Evolutionary conservation across 2,888 invertebrate species (phyloP).

Genomic region (Augochlorella aurata): DNA sequence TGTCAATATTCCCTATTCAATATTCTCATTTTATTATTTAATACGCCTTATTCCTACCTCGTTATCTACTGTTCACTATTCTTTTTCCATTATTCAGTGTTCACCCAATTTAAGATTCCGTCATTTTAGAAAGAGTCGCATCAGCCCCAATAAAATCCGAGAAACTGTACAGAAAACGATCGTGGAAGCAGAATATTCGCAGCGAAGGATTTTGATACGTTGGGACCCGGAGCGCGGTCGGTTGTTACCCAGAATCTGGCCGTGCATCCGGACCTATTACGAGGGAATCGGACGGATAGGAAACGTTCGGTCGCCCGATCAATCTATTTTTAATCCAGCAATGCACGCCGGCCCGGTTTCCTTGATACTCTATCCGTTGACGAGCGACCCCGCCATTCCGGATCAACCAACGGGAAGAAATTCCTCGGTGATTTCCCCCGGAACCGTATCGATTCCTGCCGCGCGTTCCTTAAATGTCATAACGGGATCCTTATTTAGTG

Average conservation of each 20-base stretch:
- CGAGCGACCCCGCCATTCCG: background rate
- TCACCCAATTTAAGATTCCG: too few relatives aligned
- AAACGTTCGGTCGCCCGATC: conserved; percentile 29
- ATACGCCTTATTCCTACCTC: too few relatives aligned
- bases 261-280: background rate
- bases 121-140: too few relatives aligned
- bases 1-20: too few relatives aligned
- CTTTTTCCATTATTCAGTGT: too few relatives aligned
- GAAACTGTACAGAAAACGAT: too few relatives aligned
- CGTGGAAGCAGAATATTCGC: background rate
- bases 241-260: background rate
- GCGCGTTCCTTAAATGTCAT: conserved; percentile 18
- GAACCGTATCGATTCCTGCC: conserved; percentile 22
- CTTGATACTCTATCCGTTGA: background rate
- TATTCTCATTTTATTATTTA: too few relatives aligned
- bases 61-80: too few relatives aligned
- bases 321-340: background rate
- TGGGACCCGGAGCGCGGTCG: background rate
- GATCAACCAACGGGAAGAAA: background rate
- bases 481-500: conserved; percentile 13
- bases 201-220: background rate
- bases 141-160: too few relatives aligned
- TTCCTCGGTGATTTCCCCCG: background rate
- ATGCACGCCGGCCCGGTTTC: background rate
- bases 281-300: background rate